Evolutionary conservation across 2,797 vertebrate species (phyloP).

Genomic region (Pempheris klunzingeri): DNA sequence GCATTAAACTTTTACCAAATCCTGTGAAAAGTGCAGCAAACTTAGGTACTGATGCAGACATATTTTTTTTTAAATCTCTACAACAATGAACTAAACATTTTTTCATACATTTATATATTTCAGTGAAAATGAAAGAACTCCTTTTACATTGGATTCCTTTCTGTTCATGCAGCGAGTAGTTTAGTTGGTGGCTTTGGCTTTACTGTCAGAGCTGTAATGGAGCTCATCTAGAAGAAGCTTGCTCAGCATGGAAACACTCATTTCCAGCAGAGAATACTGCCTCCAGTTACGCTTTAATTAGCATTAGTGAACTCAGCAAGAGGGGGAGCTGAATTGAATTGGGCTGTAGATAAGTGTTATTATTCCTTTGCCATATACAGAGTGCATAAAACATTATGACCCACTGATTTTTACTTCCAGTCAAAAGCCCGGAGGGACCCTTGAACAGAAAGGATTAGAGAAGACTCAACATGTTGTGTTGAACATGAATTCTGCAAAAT

Average conservation of each 20-base stretch:
- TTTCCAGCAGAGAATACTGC: constrained; percentile 45
- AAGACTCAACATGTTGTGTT: neutral
- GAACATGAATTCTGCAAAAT: neutral
- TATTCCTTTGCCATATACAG: neutral
- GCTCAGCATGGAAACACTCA: constrained; percentile 42
- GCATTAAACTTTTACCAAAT: too few relatives aligned
- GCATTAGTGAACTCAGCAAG: constrained; percentile 37
- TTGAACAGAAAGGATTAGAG: neutral
- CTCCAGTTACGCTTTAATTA: constrained; percentile 50
- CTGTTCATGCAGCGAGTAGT: neutral
- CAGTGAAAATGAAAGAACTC: too few relatives aligned
- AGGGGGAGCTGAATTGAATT: neutral
- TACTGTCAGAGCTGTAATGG: constrained; percentile 32
- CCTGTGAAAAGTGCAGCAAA: too few relatives aligned
- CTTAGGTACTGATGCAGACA: neutral
- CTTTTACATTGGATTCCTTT: too few relatives aligned
- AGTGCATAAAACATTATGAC: neutral
- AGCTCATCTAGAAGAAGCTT: constrained; percentile 30
- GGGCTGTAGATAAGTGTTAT: neutral
- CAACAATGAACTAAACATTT: too few relatives aligned
- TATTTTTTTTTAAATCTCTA: neutral
- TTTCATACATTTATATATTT: neutral
- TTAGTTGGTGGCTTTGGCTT: constrained; percentile 36
- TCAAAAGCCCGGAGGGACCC: neutral
- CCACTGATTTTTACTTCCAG: constrained; percentile 8